Base-by-base conservation (phyloP, 2,888 invertebrate species). In the Steromphala cineraria region DNA sequence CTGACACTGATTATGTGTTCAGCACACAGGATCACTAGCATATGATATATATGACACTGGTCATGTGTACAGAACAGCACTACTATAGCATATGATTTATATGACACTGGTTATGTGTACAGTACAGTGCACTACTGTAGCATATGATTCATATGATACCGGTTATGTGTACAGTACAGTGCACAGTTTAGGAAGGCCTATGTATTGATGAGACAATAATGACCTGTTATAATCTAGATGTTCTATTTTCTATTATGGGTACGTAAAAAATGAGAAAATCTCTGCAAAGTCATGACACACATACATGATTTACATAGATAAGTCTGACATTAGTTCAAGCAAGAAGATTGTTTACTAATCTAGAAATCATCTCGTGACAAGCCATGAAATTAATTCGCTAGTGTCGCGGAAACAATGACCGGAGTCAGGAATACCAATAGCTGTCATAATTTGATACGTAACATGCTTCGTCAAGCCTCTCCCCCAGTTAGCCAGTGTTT, bases 381-480 rank as follows among this genome's bases (percentile, higher is more conserved):
- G 13, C 24, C 21, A 24, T 24, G 62, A 62, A 62, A 62, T 62
- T 62, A 62, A 62, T 62, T 62, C 62, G 15, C 2, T 24, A 24
- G 28, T 28, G 62, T 62, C 62, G 28, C 28, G 62, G 62, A 62
- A 62, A 62, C 62, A 62, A 62, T 62, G 62, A 15, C 62, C 13
- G 62, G 28, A 62, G 62, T 62, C 28, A 62, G 13, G 3, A 28
- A 28, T 28, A 62, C 24, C 62, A 62, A 62, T 62, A 62, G 62
- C 62, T 62, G 62, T 62, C 62, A 62, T 28, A 62, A 62, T 62
- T 62, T 62, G 62, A 62, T 62, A 62, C 15, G 62, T 62, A 28
- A 24, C 62, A 28, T 62, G 62, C 28, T 24, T 28, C 15, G 62
- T 24, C 62, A 62, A 24, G 28, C 62, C 46, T 46, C 46, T 46